phyloP scores from a whole-genome alignment of 2,888 invertebrate genomes.

The Caradrina clavipalpis region DNA sequence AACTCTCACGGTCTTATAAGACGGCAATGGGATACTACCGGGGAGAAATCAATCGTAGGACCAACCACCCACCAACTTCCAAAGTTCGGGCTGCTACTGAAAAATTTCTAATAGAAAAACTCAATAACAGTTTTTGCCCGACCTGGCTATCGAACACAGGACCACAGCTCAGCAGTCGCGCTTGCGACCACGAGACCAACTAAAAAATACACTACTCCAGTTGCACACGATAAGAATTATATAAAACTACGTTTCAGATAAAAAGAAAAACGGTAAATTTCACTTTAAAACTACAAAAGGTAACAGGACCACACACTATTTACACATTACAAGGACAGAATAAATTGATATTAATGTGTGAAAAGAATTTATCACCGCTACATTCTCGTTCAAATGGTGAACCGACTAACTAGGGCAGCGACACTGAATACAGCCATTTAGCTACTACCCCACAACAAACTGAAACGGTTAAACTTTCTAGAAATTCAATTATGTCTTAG shows the following conservation, averaged over 20 bases:
- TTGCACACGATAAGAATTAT: not conserved
- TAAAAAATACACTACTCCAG: slow-evolving; percentile 2
- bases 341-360: slow-evolving; percentile 48
- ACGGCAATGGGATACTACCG: too few relatives aligned
- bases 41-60: too few relatives aligned
- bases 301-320: slow-evolving; percentile 28
- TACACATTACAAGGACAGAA: slow-evolving; percentile 42
- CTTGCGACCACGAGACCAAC: too few relatives aligned
- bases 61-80: too few relatives aligned
- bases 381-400: slow-evolving; percentile 30
- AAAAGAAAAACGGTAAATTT: slow-evolving; percentile 36
- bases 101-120: too few relatives aligned
- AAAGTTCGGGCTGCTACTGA: too few relatives aligned
- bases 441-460: slow-evolving; percentile 39
- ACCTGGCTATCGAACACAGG: too few relatives aligned
- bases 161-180: too few relatives aligned
- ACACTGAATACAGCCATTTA: slow-evolving; percentile 44
- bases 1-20: too few relatives aligned
- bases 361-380: slow-evolving; percentile 40
- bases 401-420: slow-evolving; percentile 27
- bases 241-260: not conserved
- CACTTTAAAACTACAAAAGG: slow-evolving; percentile 40
- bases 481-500: slow-evolving; percentile 60
- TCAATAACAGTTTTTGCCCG: too few relatives aligned
- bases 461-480: slow-evolving; percentile 50